Percentiles rank a stretch among this genome's conserved stretches.
These are phyloP conservation scores for Ageneiosus marmoratus DNA, from an alignment of 2,113 vertebrate genomes.

Conservation along the genomic window DNA sequence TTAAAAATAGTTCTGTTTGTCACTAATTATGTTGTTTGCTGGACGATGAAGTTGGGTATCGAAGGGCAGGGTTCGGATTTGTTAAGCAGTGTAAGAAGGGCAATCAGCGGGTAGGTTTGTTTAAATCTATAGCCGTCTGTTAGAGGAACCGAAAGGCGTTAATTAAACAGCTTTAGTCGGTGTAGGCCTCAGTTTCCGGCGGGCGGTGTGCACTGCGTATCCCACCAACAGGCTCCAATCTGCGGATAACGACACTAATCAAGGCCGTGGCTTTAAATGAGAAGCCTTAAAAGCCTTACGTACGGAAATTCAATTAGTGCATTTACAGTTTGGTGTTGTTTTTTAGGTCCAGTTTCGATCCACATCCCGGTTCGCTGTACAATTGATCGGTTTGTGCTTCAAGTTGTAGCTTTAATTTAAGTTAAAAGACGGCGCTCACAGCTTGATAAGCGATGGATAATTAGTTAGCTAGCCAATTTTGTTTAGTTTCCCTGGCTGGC, in stretches of 20 bases:
- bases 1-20: conserved; percentile 61
- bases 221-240: conserved; percentile 67
- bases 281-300: conserved; percentile 33
- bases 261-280: conserved; percentile 69
- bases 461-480: conserved; percentile 72
- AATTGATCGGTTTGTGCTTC: neutral
- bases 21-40: conserved; percentile 60
- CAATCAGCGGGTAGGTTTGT: neutral
- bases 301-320: conserved; percentile 54
- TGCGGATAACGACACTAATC: conserved; percentile 67
- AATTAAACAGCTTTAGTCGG: conserved; percentile 76
- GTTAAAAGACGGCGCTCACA: conserved; percentile 22
- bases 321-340: neutral
- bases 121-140: conserved; percentile 68
- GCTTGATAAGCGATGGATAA: conserved; percentile 48
- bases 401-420: conserved; percentile 31
- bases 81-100: conserved; percentile 56
- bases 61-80: conserved; percentile 56
- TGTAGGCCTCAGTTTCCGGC: conserved; percentile 77
- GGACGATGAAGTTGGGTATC: conserved; percentile 53
- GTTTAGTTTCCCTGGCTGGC: conserved; percentile 46
- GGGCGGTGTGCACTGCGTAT: conserved; percentile 65
- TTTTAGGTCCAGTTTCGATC: neutral
- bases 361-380: neutral
- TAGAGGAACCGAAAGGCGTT: conserved; percentile 74